Percentiles rank a stretch among this genome's conserved stretches.
Conservation (phyloP, 2,797 vertebrate genomes). For the Pipistrellus pygmaeus region DNA sequence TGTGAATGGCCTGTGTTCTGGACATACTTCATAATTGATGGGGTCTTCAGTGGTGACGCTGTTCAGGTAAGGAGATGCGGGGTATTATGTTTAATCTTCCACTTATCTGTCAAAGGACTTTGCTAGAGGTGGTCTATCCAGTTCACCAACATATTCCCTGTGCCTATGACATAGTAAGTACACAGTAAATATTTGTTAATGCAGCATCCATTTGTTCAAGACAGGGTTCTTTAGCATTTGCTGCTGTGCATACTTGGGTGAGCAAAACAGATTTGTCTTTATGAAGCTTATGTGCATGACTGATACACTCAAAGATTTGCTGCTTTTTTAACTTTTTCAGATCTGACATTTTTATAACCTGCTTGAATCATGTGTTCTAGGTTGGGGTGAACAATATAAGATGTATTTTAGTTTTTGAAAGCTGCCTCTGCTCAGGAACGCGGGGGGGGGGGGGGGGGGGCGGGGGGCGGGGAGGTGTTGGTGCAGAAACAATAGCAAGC, state of each 20-base stretch:
- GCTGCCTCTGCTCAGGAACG: background rate
- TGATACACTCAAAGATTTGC: background rate
- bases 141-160: background rate
- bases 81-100: background rate
- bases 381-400: background rate
- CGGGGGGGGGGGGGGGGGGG: background rate
- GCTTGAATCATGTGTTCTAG: background rate
- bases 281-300: background rate
- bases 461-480: too few relatives aligned
- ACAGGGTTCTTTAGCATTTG: background rate
- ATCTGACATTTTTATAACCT: background rate
- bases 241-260: background rate
- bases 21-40: slow-evolving; percentile 98
- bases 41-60: slow-evolving; percentile 93
- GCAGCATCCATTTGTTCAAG: background rate
- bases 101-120: background rate
- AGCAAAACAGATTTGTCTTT: background rate
- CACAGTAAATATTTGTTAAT: background rate
- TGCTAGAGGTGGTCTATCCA: background rate
- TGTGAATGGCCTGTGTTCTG: slow-evolving; percentile 99
- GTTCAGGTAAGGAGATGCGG: slow-evolving; percentile 92
- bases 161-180: background rate
- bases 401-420: slow-evolving; percentile 51
- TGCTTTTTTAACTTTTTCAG: background rate
- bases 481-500: background rate